These are phyloP conservation scores for Sterrhoptilus dennistouni DNA, from an alignment of 2,113 vertebrate species.

Conservation along the genomic window DNA sequence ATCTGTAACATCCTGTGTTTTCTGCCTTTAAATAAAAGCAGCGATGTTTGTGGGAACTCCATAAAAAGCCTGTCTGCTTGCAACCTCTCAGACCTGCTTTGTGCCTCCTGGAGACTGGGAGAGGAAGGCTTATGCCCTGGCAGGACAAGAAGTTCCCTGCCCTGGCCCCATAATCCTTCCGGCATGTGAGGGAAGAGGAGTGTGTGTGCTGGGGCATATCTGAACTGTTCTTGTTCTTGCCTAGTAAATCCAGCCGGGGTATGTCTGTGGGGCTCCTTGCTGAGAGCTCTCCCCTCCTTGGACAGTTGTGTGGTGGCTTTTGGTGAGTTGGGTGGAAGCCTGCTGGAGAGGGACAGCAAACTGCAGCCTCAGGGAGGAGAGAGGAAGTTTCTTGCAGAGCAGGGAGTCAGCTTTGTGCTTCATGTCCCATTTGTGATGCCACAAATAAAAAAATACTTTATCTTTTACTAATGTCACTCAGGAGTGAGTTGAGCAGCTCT, in stretches of 20 bases:
- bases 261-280: background rate
- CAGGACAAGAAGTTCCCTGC: conserved; percentile 54
- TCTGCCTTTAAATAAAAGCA: conserved; percentile 52
- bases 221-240: background rate
- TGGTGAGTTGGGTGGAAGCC: background rate
- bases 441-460: background rate
- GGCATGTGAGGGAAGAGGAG: background rate
- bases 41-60: conserved; percentile 18
- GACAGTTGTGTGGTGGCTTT: rapidly evolving
- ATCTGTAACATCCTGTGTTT: conserved; percentile 70
- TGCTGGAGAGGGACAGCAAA: background rate
- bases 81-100: conserved; percentile 4
- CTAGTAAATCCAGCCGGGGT: background rate
- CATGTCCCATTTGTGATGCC: background rate
- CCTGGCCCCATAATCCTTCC: conserved; percentile 46
- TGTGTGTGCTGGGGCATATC: background rate
- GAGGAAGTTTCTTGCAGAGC: rapidly evolving
- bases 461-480: background rate
- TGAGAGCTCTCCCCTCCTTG: background rate
- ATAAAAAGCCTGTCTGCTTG: conserved; percentile 37
- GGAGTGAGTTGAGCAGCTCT: background rate
- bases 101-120: conserved; percentile 28
- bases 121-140: conserved; percentile 48
- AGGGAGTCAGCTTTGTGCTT: background rate
- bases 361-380: background rate